Evolutionary conservation across 2,888 invertebrate genomes (phyloP).

Genomic region (Caenorhabditis sp.): DNA sequence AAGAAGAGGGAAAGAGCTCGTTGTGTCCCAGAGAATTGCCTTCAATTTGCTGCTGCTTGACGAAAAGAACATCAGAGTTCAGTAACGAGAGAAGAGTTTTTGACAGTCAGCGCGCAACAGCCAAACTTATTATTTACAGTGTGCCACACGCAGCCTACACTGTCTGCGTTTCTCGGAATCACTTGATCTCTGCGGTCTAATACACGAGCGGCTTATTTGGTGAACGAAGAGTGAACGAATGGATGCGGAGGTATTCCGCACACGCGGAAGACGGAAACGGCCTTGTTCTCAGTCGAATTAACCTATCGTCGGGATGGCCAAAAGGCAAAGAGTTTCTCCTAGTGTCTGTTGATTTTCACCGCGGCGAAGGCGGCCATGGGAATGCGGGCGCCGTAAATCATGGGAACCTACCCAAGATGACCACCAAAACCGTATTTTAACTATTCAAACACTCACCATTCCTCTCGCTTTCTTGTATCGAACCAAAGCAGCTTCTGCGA

Average conservation of each 20-base stretch:
- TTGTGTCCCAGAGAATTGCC: conserved; percentile 19
- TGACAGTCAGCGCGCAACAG: conserved; percentile 32
- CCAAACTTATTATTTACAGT: conserved; percentile 47
- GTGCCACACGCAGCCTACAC: conserved; percentile 37
- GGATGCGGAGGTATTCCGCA: conserved; percentile 42
- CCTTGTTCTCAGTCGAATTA: conserved; percentile 61
- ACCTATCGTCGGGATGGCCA: conserved; percentile 26
- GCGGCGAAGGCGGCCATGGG: conserved; percentile 23
- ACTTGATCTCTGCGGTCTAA: neutral
- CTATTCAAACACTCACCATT: conserved; percentile 52
- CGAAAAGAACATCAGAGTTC: conserved; percentile 22
- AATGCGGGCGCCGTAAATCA: conserved; percentile 34
- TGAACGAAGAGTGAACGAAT: conserved; percentile 23
- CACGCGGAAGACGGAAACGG: conserved; percentile 11
- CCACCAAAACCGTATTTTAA: conserved; percentile 10
- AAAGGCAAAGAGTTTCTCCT: neutral
- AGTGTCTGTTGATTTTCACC: conserved; percentile 18
- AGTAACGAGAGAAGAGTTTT: conserved; percentile 14
- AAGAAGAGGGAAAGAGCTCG: conserved; percentile 22
- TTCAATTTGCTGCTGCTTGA: conserved; percentile 19
- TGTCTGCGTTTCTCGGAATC: conserved; percentile 23
- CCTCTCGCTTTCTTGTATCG: conserved; percentile 67
- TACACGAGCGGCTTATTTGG: conserved; percentile 29
- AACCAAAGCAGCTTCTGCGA: conserved; percentile 64
- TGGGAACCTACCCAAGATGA: conserved; percentile 39